phyloP scores from a whole-genome alignment of 2,113 vertebrate species.

The Menidia beryllina region DNA sequence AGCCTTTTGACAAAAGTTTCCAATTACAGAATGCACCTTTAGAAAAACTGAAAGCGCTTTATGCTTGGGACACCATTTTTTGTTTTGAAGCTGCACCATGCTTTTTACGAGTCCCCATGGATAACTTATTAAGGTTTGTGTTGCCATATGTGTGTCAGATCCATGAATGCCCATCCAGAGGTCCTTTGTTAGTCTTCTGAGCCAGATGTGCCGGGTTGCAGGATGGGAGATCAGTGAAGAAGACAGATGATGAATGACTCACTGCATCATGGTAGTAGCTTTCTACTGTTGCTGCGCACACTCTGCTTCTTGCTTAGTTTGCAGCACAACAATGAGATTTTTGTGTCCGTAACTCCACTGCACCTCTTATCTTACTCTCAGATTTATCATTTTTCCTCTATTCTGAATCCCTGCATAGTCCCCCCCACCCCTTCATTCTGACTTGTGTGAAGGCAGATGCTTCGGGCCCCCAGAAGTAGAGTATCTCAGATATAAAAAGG shows the following conservation, averaged over 20 bases:
- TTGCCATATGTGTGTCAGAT: constrained; percentile 43
- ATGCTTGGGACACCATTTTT: constrained; percentile 31
- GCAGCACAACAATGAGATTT: constrained; percentile 27
- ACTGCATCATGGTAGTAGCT: constrained; percentile 34
- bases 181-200: constrained; percentile 67
- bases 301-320: constrained; percentile 29
- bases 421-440: constrained; percentile 17
- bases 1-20: constrained; percentile 1
- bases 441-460: constrained; percentile 78
- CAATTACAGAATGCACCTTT: background rate
- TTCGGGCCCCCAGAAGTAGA: constrained; percentile 72
- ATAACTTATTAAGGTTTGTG: constrained; percentile 40
- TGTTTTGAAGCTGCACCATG: constrained; percentile 37
- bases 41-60: constrained; percentile 29
- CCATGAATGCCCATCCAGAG: constrained; percentile 40
- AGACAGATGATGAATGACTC: constrained; percentile 51
- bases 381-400: constrained; percentile 54
- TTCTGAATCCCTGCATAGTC: constrained; percentile 32
- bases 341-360: constrained; percentile 28
- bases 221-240: constrained; percentile 54
- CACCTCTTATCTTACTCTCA: constrained; percentile 48
- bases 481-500: constrained; percentile 77
- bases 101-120: constrained; percentile 49
- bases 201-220: constrained; percentile 79
- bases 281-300: constrained; percentile 24